Evolutionary conservation across 2,888 invertebrate species (phyloP), one percentile per base, ranked within the genome.

Genomic region (Aporophyla nigra): DNA sequence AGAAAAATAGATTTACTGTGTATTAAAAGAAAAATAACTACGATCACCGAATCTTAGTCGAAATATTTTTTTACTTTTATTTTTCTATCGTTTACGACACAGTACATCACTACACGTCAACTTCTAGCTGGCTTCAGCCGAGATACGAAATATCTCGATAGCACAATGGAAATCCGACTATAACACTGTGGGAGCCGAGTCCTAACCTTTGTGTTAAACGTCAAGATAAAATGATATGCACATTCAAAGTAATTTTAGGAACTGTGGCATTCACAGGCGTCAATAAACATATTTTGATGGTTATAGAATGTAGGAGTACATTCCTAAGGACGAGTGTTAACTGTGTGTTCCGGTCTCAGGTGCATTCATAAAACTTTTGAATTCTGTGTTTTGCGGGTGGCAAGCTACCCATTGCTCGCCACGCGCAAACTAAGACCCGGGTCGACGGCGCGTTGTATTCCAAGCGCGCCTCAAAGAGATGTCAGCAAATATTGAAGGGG

Each of bases 111-210:
- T 78, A 33, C 12, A 54, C 21, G 78, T 77, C 76, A 70, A 70
- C 54, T 61, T 66, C 54, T 66, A 66, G n/a, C 59, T 12, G 49
- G n/a, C 24, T 78, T 43, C 19, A 56, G 12, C 5, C 21, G 16
- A 21, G 49, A 66, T 33, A 74, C 43, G 51, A 62, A 80, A 80
- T 78, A 78, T 80, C 80, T 80, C 58, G 40, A 80, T 51, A 33
- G 43, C n/a, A 67, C 21, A 62, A 46, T 74, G 51, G 43, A 33
- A 80, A 66, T 53, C 53, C 14, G 16, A 78, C 33, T 78, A 27
- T 46, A 46, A 56, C 53, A 54, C 12, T n/a, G 16, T 49, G 10
- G 2, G 9, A 78, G 7, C 62, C 5, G 43, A 58, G 2, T 63
- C 68, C 6, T 51, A 58, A 71, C 51, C 14, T 53, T 46, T 78